These are phyloP conservation scores for Macrosoma leucophasiata DNA, from an alignment of 2,888 invertebrate genomes.

Conservation along the genomic window DNA sequence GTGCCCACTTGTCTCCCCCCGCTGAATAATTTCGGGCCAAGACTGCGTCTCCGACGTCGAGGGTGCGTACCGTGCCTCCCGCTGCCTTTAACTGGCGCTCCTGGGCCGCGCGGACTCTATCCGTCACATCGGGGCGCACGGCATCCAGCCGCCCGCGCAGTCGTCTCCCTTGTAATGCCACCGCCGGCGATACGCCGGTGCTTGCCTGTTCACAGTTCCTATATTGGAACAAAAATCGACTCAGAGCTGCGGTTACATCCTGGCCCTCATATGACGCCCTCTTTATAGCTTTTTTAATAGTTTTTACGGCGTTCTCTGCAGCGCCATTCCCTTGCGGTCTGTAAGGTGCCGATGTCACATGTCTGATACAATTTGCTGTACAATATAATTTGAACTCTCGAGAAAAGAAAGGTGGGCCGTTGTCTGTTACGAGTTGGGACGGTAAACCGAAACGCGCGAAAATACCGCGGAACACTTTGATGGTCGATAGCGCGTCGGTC, in stretches of 20 bases:
- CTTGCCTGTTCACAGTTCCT: conserved; percentile 17
- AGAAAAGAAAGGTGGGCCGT: conserved; percentile 20
- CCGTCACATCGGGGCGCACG: conserved; percentile 13
- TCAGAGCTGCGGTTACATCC: conserved; percentile 5
- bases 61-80: neutral
- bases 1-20: conserved; percentile 11
- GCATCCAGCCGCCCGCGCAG: conserved; percentile 18
- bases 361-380: conserved; percentile 15
- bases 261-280: conserved; percentile 1
- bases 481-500: neutral
- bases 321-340: conserved; percentile 24
- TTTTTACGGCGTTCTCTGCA: conserved; percentile 22
- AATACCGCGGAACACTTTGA: conserved; percentile 4
- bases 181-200: conserved; percentile 19
- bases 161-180: conserved; percentile 10
- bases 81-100: neutral
- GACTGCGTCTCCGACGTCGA: conserved; percentile 5
- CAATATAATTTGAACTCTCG: conserved; percentile 17
- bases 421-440: conserved; percentile 21
- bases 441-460: conserved; percentile 14
- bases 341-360: conserved; percentile 20
- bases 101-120: conserved; percentile 4
- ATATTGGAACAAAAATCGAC: conserved; percentile 18
- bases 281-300: conserved; percentile 19
- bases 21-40: conserved; percentile 4